Evolutionary conservation across 53 echinoderm and acorn worm genomes (phyloP), one percentile per base, ranked within the genome.

Genomic region (Apostichopus leukothele): DNA sequence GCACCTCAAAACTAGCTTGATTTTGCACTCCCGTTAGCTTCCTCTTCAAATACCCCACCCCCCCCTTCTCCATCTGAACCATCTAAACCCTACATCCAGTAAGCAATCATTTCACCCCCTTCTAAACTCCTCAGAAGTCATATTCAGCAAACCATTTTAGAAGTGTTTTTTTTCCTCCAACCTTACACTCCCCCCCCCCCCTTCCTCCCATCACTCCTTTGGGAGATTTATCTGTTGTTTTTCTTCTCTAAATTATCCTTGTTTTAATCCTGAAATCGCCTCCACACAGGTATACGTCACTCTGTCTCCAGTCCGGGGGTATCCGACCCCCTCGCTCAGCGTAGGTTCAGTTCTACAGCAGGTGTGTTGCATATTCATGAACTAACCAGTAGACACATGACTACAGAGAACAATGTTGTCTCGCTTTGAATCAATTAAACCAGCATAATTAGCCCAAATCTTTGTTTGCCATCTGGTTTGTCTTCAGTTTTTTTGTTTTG

Each of bases 291-390:
- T 81, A 54, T 54, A 16, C 81, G 81, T 23, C 81, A 81, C 59
- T 81, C 81, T 81, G 81, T 81, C 55, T 81, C 81, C 55, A 81
- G 54, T n/a, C 81, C 81, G 23, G 81, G 81, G 81, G 81, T 54
- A 18, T n/a, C 54, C 54, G 81, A 81, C 18, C 81, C 81, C 81
- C 5, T 59, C 81, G n/a, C 57, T 53, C 81, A 81, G 81, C 81
- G 81, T 81, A 81, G 76, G 76, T n/a, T 54, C 59, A 55, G 55
- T 55, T 50, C 59, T 54, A 54, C 16, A 5, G 8, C 59, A 54
- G 55, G 59, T 54, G 81, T 81, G 53, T 53, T 59, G 59, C 54
- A 81, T 81, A 81, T 59, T 81, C 18, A 52, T 54, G n/a, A 51
- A 81, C 81, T 81, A 81, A 81, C 23, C 14, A 81, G 18, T 53